Evolutionary conservation across 2,888 invertebrate species (phyloP), one percentile per base, ranked within the genome.

Genomic region (Emmelina monodactyla): DNA sequence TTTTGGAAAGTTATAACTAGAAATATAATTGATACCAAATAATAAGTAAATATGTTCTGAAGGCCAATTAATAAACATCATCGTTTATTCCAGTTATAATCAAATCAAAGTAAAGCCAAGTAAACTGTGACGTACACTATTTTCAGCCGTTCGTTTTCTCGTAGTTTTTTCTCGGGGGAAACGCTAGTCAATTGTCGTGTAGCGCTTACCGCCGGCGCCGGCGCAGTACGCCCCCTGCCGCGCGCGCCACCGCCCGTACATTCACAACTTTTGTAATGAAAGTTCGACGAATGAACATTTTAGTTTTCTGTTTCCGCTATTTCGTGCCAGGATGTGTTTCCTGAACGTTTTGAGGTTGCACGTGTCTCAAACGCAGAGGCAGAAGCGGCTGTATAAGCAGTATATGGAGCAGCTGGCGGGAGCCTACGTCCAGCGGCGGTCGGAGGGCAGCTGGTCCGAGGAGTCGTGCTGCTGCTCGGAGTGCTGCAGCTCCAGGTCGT

Each of bases 321-420:
- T 12, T 3, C 14, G 40, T 40, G 29, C 14, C 60, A 73, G 66
- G 50, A 84, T 84, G 84, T 84, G 84, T 55, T 80, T 84, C 50
- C 58, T 84, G 11, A 83, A 83, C 55, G 75, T 84, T 31, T 48
- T 84, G 28, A 72, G 83, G 5, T 55, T 84, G 15, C 83, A 83
- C 43, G 79, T 84, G 25, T 72, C 76, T 11, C 81, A 83, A 43
- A 75, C 61, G 37, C 80, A 82, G 47, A 59, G 75, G 11, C 80
- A 80, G 56, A 80, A 81, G 55, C 61, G 78, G 5, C 50, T 81
- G 14, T 81, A 80, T 51, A 80, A 79, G 52, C 78, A 79, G 45
- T 81, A 81, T 36, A 71, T 76, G 68, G 75, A 79, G 32, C 78
- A 79, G 42, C 41, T 78, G 31, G 65, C 76, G 1, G 79, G 80